phyloP scores from a whole-genome alignment of 2,888 invertebrate species.

The Thyatira batis region DNA sequence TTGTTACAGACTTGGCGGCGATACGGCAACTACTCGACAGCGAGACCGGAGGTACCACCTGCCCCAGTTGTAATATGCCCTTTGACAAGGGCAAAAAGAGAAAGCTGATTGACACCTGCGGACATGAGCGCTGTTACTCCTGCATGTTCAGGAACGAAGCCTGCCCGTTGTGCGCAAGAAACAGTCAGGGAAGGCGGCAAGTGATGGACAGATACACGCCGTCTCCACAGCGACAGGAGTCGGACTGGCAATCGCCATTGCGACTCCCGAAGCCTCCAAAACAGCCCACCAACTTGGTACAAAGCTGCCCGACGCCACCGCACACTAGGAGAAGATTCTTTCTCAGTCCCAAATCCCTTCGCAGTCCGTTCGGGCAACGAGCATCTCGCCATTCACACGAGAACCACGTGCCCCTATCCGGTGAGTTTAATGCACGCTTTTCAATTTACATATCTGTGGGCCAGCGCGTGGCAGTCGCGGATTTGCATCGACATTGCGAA shows the following conservation, averaged over 20 bases:
- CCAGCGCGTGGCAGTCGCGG: constrained; percentile 46
- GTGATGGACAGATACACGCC: constrained; percentile 74
- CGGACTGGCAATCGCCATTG: constrained; percentile 78
- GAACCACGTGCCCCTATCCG: constrained; percentile 87
- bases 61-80: constrained; percentile 95
- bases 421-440: constrained; percentile 69
- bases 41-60: constrained; percentile 86
- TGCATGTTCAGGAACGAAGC: constrained; percentile 96
- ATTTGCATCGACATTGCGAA: constrained; percentile 58
- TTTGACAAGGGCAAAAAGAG: constrained; percentile 98
- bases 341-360: constrained; percentile 89
- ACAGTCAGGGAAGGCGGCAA: constrained; percentile 65
- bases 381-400: constrained; percentile 76
- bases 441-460: constrained; percentile 47
- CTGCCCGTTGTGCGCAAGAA: constrained; percentile 90
- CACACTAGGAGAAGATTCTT: constrained; percentile 90
- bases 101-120: constrained; percentile 96
- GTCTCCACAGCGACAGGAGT: constrained; percentile 69
- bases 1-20: constrained; percentile 90
- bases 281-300: constrained; percentile 75
- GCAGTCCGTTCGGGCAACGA: constrained; percentile 88
- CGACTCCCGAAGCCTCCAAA: constrained; percentile 84
- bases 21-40: constrained; percentile 90
- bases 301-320: constrained; percentile 92
- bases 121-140: constrained; percentile 97